Percentiles rank a stretch among this genome's conserved stretches.
These are phyloP conservation scores for Augiades crinisus DNA, from an alignment of 2,888 invertebrate species.

Conservation along the genomic window DNA sequence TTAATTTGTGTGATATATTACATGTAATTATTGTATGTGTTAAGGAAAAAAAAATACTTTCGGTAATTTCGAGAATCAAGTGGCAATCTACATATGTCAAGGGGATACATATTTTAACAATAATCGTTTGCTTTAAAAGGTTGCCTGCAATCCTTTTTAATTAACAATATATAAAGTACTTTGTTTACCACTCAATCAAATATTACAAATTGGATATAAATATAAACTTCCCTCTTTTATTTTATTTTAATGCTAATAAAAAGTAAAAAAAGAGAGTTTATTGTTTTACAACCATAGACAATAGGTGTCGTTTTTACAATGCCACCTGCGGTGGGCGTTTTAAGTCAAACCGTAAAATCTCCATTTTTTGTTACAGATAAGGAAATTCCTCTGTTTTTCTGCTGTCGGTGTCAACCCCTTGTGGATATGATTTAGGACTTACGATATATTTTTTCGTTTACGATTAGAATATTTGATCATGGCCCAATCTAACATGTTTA, in stretches of 20 bases:
- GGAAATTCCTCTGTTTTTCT: slow-evolving; percentile 50
- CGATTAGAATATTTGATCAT: not conserved
- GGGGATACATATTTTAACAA: too few species aligned
- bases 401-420: slow-evolving; percentile 50
- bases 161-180: not conserved
- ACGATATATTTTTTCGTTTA: not conserved
- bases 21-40: too few species aligned
- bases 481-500: too few species aligned
- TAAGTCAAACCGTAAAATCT: slow-evolving; percentile 43
- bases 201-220: not conserved
- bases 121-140: too few species aligned
- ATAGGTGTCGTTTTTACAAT: slow-evolving; percentile 50
- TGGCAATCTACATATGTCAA: too few species aligned
- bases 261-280: slow-evolving; percentile 32
- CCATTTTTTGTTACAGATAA: slow-evolving; percentile 43
- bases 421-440: slow-evolving; percentile 47
- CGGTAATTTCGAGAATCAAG: too few species aligned
- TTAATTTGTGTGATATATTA: too few species aligned
- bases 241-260: not conserved
- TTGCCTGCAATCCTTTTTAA: too few species aligned
- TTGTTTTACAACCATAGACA: slow-evolving; percentile 46
- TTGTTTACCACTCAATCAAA: not conserved
- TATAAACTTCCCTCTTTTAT: not conserved
- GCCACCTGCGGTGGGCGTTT: slow-evolving; percentile 58
- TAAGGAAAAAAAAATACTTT: too few species aligned